phyloP scores from a whole-genome alignment of 92 coral and sea anemone species.

The Epizoanthus ramosus region DNA sequence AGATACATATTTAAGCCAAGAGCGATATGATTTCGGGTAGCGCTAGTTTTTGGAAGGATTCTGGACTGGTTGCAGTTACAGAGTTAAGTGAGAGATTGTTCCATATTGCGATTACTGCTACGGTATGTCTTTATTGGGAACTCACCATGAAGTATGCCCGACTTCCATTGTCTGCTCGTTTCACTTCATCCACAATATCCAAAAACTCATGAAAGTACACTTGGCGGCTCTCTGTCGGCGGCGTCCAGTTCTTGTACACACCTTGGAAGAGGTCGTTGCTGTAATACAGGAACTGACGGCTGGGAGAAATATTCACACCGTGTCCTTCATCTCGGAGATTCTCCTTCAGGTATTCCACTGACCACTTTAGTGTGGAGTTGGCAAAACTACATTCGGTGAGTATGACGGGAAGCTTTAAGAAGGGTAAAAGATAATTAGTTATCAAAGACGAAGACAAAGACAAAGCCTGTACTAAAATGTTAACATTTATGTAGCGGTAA shows the following conservation, averaged over 20 bases:
- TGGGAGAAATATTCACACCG: constrained; percentile 62
- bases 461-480: too few relatives aligned
- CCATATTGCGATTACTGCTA: too few relatives aligned
- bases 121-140: too few relatives aligned
- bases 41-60: too few relatives aligned
- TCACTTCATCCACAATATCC: constrained; percentile 14
- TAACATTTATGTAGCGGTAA: too few relatives aligned
- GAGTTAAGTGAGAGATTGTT: too few relatives aligned
- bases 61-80: too few relatives aligned
- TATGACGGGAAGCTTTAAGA: constrained; percentile 73
- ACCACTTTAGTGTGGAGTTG: constrained; percentile 82
- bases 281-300: constrained; percentile 39
- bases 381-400: constrained; percentile 83
- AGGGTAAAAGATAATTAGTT: background rate
- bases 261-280: constrained; percentile 4
- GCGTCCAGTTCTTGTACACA: constrained; percentile 31
- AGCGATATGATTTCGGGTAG: too few relatives aligned
- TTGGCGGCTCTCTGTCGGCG: constrained; percentile 12
- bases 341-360: constrained; percentile 66
- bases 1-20: too few relatives aligned
- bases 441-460: too few relatives aligned
- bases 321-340: constrained; percentile 84
- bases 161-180: constrained; percentile 19
- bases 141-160: constrained; percentile 30
- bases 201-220: constrained; percentile 40